Evolutionary conservation across 2,888 invertebrate genomes (phyloP).

Genomic region (Acronicta alni): DNA sequence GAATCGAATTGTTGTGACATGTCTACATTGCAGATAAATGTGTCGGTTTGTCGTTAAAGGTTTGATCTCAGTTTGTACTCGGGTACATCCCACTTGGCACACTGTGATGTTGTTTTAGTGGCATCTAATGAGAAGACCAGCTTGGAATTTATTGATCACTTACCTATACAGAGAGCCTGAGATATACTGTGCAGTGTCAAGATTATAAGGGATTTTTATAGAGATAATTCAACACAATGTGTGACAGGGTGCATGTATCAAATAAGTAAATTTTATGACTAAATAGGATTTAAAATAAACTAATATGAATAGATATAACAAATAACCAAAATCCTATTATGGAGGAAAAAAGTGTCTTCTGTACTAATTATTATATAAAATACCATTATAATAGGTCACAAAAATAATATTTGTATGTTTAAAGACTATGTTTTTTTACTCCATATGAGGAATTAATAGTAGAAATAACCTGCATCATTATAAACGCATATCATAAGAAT

Average conservation of each 20-base stretch:
- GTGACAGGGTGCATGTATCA: constrained; percentile 89
- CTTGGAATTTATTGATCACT: constrained; percentile 58
- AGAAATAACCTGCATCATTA: constrained; percentile 60
- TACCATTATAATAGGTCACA: background rate
- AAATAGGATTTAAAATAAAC: constrained; percentile 59
- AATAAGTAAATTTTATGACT: constrained; percentile 67
- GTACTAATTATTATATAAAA: background rate
- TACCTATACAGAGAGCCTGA: constrained; percentile 61
- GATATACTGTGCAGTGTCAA: constrained; percentile 62
- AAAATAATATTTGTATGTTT: background rate
- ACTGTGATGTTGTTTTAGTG: constrained; percentile 81
- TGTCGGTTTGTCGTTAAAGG: constrained; percentile 75
- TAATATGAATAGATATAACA: constrained; percentile 58
- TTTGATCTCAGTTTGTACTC: constrained; percentile 75
- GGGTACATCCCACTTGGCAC: constrained; percentile 87
- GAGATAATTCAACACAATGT: constrained; percentile 78
- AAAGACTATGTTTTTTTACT: constrained; percentile 35
- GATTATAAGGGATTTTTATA: constrained; percentile 52
- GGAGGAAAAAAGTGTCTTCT: constrained; percentile 42
- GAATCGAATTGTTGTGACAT: constrained; percentile 83
- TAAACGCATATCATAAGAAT: constrained; percentile 58
- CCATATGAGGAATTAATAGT: constrained; percentile 47
- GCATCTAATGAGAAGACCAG: constrained; percentile 69
- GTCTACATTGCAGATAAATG: constrained; percentile 77
- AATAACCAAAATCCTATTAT: constrained; percentile 36